phyloP scores from a whole-genome alignment of 2,888 invertebrate genomes.

The Clivina fossor region DNA sequence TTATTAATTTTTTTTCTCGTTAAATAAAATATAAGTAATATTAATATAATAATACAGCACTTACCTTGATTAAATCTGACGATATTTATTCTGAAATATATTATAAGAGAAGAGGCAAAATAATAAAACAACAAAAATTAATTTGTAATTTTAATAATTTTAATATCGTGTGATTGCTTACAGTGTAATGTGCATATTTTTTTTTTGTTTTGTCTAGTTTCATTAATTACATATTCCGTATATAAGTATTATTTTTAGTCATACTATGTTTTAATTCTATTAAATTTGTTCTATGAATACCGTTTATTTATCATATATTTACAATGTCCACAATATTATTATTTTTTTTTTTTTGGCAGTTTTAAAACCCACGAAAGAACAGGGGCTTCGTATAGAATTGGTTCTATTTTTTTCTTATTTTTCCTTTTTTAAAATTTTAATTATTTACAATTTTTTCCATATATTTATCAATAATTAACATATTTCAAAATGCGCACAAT shows the following conservation, averaged over 20 bases:
- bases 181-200: slow-evolving; percentile 42
- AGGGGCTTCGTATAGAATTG: slow-evolving; percentile 18
- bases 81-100: no score
- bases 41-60: no score
- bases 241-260: slow-evolving; percentile 26
- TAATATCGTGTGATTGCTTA: slow-evolving; percentile 42
- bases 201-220: slow-evolving; percentile 17
- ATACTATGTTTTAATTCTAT: slow-evolving; percentile 27
- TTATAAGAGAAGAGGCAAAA: background rate
- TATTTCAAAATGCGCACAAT: no score
- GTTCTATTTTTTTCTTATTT: slow-evolving; percentile 26
- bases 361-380: slow-evolving; percentile 19
- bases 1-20: no score
- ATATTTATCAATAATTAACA: no score
- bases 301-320: slow-evolving; percentile 27
- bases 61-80: no score
- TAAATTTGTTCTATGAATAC: slow-evolving; percentile 23
- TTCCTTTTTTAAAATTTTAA: no score
- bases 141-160: slow-evolving; percentile 39
- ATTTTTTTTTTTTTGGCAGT: no score
- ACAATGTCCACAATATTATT: slow-evolving; percentile 24
- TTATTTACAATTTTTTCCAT: no score
- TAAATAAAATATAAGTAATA: no score
- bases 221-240: slow-evolving; percentile 30
- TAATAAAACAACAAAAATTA: slow-evolving; percentile 20